Conservation (phyloP, 2,797 vertebrate genomes). For the Sebastes diploproa region DNA sequence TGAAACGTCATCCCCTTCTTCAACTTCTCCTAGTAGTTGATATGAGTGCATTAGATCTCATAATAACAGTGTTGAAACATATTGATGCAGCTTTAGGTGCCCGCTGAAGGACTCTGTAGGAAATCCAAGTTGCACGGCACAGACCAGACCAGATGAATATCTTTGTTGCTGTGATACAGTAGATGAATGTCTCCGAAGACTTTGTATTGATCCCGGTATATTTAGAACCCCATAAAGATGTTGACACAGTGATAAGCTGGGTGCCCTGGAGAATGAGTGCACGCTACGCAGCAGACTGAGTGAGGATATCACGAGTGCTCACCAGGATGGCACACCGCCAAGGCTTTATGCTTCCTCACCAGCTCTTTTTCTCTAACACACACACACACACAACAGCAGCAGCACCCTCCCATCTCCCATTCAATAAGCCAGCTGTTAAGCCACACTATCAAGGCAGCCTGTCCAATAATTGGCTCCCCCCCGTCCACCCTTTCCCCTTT, state of each 20-base stretch:
- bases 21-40: background rate
- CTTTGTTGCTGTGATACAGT: constrained; percentile 69
- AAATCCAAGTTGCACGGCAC: constrained; percentile 28
- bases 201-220: constrained; percentile 72
- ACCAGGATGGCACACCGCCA: constrained; percentile 59
- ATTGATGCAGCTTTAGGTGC: constrained; percentile 18
- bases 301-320: constrained; percentile 47
- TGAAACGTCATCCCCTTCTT: background rate
- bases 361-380: constrained; percentile 42
- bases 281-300: constrained; percentile 42
- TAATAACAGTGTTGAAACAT: constrained; percentile 12
- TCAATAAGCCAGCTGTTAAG: constrained; percentile 85
- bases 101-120: constrained; percentile 18
- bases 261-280: constrained; percentile 61
- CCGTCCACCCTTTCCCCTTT: constrained; percentile 66
- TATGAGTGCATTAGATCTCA: background rate
- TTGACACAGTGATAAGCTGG: constrained; percentile 75
- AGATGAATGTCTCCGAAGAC: constrained; percentile 68
- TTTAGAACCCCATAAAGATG: constrained; percentile 78
- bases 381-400: constrained; percentile 20
- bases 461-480: constrained; percentile 84
- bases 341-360: constrained; percentile 58
- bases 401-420: constrained; percentile 68
- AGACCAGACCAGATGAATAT: constrained; percentile 55
- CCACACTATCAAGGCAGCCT: constrained; percentile 83